Evolutionary conservation across 2,113 vertebrate genomes (phyloP), one percentile per base, ranked within the genome.

Genomic region (Grantiella picta): DNA sequence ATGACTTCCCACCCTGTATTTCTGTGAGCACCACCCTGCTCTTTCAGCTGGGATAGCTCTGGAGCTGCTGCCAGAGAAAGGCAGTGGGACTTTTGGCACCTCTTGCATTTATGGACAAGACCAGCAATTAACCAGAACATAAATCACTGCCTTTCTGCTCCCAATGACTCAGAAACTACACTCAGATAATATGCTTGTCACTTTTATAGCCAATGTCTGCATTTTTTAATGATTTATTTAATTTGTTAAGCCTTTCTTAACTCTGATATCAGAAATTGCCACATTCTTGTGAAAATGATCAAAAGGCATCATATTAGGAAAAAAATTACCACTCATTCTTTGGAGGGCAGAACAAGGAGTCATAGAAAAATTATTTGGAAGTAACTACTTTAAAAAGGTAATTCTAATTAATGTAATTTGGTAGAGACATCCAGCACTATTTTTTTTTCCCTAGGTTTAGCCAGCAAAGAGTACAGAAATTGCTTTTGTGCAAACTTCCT

Each of bases 181-280:
- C 59, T 78, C 65, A 86, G 65, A 81, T 89, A 73, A 89, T 60
- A 68, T n/a, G 36, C 66, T 82, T 86, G 61, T 76, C 82, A 68
- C 53, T 88, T 90, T 68, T 47, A 92, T 25, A 86, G 66, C 52
- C 72, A 78, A 82, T 69, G 49, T 68, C 79, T 94, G 31, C 38
- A 60, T 82, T 90, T 95, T 71, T 42, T 4, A 84, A 82, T 38
- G 18, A 82, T 93, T 92, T 80, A 54, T 82, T 86, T 76, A 42
- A 89, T 82, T 92, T 13, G 1, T 89, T 68, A 93, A 88, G 40
- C 59, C 31, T 85, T 88, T 52, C 82, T 72, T 60, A 92, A 80
- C 36, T 88, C 76, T 7, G 6, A 33, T 60, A 82, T 40, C 82
- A 90, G 72, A 82, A 36, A 45, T 35, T 52, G 24, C 35, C 56